Evolutionary conservation across 2,888 invertebrate genomes (phyloP).

Genomic region (Melinopterus prodromus): DNA sequence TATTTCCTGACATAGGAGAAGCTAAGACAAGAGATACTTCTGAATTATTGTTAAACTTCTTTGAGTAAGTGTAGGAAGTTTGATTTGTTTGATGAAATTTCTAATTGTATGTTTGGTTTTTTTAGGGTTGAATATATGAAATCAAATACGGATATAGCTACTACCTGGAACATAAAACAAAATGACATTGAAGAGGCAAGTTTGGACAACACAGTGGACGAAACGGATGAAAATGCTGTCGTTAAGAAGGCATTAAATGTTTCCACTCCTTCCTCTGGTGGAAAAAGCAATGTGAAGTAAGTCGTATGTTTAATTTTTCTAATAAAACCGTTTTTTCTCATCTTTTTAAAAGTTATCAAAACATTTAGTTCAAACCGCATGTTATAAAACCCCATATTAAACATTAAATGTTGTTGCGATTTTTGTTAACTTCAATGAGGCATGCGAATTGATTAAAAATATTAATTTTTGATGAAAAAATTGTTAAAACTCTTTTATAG

Average conservation of each 20-base stretch:
- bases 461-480: no score
- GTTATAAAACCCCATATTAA: no score
- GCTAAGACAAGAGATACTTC: conserved; percentile 82
- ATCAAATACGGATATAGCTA: conserved; percentile 65
- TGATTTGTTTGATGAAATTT: conserved; percentile 15
- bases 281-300: conserved; percentile 49
- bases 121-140: conserved; percentile 68
- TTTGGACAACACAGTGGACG: conserved; percentile 55
- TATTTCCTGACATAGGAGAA: conserved; percentile 80
- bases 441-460: no score
- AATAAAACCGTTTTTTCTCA: not conserved
- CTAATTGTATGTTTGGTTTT: conserved; percentile 31
- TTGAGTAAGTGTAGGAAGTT: conserved; percentile 63
- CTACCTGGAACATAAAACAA: conserved; percentile 65
- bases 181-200: conserved; percentile 50
- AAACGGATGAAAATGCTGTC: conserved; percentile 53
- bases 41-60: conserved; percentile 81
- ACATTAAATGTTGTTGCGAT: no score
- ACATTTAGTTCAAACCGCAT: no score
- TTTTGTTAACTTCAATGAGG: no score
- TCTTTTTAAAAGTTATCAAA: no score
- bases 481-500: no score
- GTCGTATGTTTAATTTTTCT: conserved; percentile 16
- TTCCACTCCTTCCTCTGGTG: conserved; percentile 44
- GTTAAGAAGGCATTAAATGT: conserved; percentile 42